Base-by-base conservation (phyloP, 2,113 vertebrate genomes). In the Seriola aureovittata region DNA sequence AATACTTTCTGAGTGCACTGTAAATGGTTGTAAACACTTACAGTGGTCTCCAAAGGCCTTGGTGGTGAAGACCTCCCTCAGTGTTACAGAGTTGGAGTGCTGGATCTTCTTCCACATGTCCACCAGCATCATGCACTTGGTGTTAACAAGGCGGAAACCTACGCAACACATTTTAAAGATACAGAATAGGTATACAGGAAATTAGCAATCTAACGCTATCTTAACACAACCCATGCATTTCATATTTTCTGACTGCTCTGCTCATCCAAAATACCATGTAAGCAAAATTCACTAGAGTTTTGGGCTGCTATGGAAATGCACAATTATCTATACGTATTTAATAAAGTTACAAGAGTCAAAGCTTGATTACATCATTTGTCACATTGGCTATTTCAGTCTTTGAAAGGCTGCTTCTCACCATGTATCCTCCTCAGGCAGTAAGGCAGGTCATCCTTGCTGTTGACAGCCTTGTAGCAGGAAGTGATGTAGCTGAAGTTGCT, bases 61-160 rank as follows among this genome's bases (percentile, higher is more conserved):
- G 83, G 98, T 99, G 93, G 98, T 99, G 93, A 99, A 99, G 87
- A 99, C 97, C 95, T 99, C 98, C 88, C 98, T 94, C 88, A 99
- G 93, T 14, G 97, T 97, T 73, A 99, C 97, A 55, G 97, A 96
- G 91, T 99, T 99, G 71, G 98, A 99, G 86, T 99, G 98, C 91
- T 99, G 98, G 87, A 99, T 97, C 95, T 99, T 99, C 95, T 99
- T 99, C 98, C 98, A 99, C 96, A 99, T 99, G 92, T 99, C 98
- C 25, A 99, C 97, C 94, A 99, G 95, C 91, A 98, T 97, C 98
- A 99, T 99, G 85, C 98, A 99, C 90, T 99, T 99, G 60, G 98
- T 99, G 93, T 99, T 99, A 86, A 99, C 97, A 87, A 99, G 96
- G 92, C 98, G 97, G 93, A 99, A 99, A 91, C 97, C 98, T 99